Base-by-base conservation (phyloP, 1,140 invertebrate genomes). In the Manduca sexta region DNA sequence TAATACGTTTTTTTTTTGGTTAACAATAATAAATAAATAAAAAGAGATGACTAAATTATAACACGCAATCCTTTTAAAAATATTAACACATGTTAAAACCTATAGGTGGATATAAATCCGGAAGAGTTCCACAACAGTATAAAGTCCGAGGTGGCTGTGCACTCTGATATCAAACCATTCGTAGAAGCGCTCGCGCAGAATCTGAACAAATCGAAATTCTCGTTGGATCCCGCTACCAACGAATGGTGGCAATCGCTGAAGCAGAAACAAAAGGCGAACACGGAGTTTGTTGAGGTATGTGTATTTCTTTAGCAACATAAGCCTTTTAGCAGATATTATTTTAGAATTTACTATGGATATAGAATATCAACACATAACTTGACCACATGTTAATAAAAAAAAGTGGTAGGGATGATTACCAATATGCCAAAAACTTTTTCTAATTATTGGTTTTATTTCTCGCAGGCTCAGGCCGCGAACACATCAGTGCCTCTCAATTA, bases 81-180 rank as follows among this genome's bases (percentile, higher is more conserved):
- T n/a, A n/a, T n/a, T n/a, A n/a, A n/a, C n/a, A n/a, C n/a, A n/a
- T n/a, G n/a, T n/a, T 38, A 4, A 15, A 30, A 35, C 30, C 54
- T 60, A 11, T 69, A 95, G 93, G 92, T 98, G 6, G 97, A 99
- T 69, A 90, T 98, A 45, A 90, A 88, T 46, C 89, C 95, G 2
- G 97, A 98, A 86, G 97, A 99, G 80, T 87, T 98, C 46, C 92
- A 98, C 63, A 98, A 98, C 75, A 97, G 95, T 54, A 88, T 96
- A 0, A 86, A 88, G 35, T 88, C 92, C 0, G 85, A 88, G 33
- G 90, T 95, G 7, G 91, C 92, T 0, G 90, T 97, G 26, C 90
- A 93, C 64, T 93, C 95, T 0, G 95, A 97, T 69, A 89, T 97
- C 38, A 88, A 89, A 17, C 89, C 91, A 1, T 90, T 94, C 48